These are phyloP conservation scores for Chrosomus eos DNA, from an alignment of 2,797 vertebrate species.

Conservation along the genomic window DNA sequence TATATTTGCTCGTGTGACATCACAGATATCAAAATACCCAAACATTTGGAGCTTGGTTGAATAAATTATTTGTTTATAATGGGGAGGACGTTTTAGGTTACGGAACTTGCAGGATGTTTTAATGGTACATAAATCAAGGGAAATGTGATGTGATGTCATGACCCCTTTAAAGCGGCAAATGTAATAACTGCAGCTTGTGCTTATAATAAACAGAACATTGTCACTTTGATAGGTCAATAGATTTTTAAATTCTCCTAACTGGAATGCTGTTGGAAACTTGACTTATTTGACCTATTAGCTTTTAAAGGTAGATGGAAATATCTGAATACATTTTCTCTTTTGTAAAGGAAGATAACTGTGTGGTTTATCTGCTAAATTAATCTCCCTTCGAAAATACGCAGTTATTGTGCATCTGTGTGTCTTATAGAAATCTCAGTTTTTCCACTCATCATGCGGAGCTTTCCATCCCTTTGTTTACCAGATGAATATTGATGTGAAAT, in stretches of 20 bases:
- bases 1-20: background rate
- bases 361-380: background rate
- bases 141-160: background rate
- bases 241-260: background rate
- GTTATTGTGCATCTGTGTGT: slow-evolving; percentile 47
- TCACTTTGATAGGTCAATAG: background rate
- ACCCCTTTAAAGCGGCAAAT: background rate
- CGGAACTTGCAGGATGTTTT: too few relatives aligned
- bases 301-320: background rate
- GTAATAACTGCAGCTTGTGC: background rate
- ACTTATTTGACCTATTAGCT: background rate
- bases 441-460: slow-evolving; percentile 62
- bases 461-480: slow-evolving; percentile 72
- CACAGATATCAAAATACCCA: background rate
- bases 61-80: background rate
- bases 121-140: too few relatives aligned
- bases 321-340: slow-evolving; percentile 4
- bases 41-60: background rate
- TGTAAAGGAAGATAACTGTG: background rate
- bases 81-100: background rate
- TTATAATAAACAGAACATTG: background rate
- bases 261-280: background rate
- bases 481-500: slow-evolving; percentile 71
- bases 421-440: slow-evolving; percentile 52
- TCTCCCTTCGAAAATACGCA: background rate